A percentile compares a stretch with the other conserved stretches of the same genome.
These are phyloP conservation scores for Eulithis prunata DNA, from an alignment of 2,888 invertebrate species.

Conservation along the genomic window DNA sequence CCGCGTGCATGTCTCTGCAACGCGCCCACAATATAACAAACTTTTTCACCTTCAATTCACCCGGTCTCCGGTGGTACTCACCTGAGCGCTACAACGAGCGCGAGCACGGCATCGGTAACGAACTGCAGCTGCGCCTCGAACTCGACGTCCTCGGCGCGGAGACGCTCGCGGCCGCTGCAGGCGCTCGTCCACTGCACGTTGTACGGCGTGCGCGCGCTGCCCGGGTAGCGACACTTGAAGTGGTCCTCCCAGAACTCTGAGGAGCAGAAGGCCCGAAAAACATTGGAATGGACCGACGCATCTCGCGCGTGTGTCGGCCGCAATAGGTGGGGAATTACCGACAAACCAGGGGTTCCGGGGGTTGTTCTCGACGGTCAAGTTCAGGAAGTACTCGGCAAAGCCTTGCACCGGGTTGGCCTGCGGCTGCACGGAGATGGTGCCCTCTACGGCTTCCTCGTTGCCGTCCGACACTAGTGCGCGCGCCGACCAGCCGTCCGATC, in stretches of 20 bases:
- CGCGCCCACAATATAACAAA: background rate
- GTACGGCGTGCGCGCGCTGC: slow-evolving; percentile 91
- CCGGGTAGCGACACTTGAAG: slow-evolving; percentile 93
- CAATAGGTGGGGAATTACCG: slow-evolving; percentile 82
- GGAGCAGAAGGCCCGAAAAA: background rate
- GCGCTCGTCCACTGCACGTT: slow-evolving; percentile 87
- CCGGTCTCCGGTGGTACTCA: slow-evolving; percentile 48
- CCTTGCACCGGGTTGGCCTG: slow-evolving; percentile 94
- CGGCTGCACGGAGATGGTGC: slow-evolving; percentile 96
- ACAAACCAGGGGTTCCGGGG: slow-evolving; percentile 97
- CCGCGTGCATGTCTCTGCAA: slow-evolving; percentile 92
- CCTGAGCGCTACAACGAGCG: slow-evolving; percentile 95
- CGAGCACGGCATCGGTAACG: slow-evolving; percentile 97
- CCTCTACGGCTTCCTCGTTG: slow-evolving; percentile 90
- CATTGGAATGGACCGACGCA: background rate
- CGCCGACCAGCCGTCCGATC: slow-evolving; percentile 98
- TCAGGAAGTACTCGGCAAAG: slow-evolving; percentile 94
- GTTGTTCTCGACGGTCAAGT: slow-evolving; percentile 93
- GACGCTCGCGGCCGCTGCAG: slow-evolving; percentile 92
- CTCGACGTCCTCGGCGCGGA: slow-evolving; percentile 90
- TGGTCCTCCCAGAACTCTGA: slow-evolving; percentile 98
- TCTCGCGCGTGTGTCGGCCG: background rate
- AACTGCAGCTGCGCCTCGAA: slow-evolving; percentile 98
- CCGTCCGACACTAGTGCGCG: slow-evolving; percentile 93
- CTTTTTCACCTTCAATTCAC: too few relatives aligned